Evolutionary conservation across 2,797 vertebrate species (phyloP).

Genomic region (Helarctos malayanus): DNA sequence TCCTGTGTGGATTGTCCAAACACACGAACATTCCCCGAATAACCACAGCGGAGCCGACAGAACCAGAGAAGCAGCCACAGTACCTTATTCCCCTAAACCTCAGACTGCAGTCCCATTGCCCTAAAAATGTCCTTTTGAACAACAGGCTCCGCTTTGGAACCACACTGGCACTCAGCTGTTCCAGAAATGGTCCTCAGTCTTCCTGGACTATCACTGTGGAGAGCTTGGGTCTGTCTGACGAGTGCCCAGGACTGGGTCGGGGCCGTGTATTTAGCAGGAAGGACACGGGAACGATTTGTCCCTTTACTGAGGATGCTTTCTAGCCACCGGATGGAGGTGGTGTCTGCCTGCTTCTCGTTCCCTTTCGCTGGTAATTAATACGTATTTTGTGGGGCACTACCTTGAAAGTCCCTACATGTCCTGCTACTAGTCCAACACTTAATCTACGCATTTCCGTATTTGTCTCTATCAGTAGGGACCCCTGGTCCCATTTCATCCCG

Average conservation of each 20-base stretch:
- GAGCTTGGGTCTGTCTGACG: neutral
- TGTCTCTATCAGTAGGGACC: neutral
- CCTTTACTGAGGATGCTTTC: neutral
- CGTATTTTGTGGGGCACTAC: too few species aligned
- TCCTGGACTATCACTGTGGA: neutral
- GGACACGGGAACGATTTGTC: accelerated
- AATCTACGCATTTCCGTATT: neutral
- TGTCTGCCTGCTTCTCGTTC: neutral
- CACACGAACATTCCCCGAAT: accelerated
- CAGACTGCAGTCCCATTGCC: accelerated
- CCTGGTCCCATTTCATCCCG: accelerated
- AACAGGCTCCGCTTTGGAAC: neutral
- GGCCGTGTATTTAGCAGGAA: neutral
- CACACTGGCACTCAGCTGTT: accelerated
- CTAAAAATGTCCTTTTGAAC: neutral
- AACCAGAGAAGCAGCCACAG: neutral
- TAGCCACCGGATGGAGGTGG: too few species aligned
- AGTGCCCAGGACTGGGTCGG: neutral
- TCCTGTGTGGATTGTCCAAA: neutral
- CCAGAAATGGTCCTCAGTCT: too few species aligned
- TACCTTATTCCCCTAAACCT: accelerated
- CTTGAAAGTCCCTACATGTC: too few species aligned
- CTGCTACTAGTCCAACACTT: neutral
- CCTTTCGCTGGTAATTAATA: neutral
- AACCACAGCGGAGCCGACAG: accelerated